These are phyloP conservation scores for Abscondita cerata DNA, from an alignment of 2,888 invertebrate species.

Conservation along the genomic window DNA sequence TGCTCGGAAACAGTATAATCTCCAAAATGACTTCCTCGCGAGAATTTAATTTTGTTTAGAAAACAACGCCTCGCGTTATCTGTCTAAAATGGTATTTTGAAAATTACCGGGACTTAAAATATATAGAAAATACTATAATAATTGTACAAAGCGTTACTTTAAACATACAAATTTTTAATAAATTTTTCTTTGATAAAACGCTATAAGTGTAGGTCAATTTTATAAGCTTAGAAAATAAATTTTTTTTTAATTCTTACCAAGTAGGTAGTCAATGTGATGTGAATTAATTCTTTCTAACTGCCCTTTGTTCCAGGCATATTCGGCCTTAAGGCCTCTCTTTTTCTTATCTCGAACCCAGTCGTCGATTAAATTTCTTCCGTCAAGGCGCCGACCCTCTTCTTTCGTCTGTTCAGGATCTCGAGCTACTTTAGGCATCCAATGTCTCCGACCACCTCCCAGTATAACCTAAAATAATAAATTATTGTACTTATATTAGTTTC, in stretches of 20 bases:
- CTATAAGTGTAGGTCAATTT: no score
- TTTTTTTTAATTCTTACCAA: conserved; percentile 64
- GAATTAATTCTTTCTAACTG: conserved; percentile 75
- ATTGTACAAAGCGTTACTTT: no score
- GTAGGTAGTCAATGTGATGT: conserved; percentile 73
- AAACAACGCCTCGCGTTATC: not conserved
- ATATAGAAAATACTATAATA: no score
- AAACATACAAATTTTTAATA: no score
- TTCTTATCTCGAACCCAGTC: conserved; percentile 82
- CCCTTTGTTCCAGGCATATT: conserved; percentile 77
- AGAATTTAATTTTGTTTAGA: conserved; percentile 1
- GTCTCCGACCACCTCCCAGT: conserved; percentile 78
- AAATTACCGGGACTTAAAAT: no score
- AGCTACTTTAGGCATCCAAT: conserved; percentile 76
- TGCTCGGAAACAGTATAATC: conserved; percentile 1
- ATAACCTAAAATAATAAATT: conserved; percentile 65
- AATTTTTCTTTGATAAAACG: no score
- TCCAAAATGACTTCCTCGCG: not conserved
- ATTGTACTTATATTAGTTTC: not conserved
- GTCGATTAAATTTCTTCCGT: conserved; percentile 80
- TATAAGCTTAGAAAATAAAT: no score
- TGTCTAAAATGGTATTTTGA: no score
- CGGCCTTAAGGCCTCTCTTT: conserved; percentile 68
- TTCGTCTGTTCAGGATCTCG: conserved; percentile 73
- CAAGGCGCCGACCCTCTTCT: conserved; percentile 74